Evolutionary conservation across 2,113 vertebrate species (phyloP).

Genomic region (Ia io): DNA sequence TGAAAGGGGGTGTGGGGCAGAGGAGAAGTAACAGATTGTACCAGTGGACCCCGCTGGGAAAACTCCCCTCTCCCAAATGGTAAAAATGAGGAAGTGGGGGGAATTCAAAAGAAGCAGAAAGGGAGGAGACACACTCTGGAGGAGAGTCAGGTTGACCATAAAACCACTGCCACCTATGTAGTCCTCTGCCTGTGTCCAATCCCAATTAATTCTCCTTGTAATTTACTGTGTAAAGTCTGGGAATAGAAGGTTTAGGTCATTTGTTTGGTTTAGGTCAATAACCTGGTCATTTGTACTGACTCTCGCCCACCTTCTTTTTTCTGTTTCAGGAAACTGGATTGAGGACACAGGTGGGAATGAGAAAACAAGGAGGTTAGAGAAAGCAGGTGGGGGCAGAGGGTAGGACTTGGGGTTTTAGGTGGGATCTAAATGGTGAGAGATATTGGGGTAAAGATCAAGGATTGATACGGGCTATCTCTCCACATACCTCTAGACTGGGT

Average conservation of each 20-base stretch:
- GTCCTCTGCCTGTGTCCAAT: not conserved
- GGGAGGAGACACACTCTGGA: not conserved
- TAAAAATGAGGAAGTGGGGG: constrained; percentile 33
- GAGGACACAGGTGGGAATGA: not conserved
- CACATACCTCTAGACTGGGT: not conserved
- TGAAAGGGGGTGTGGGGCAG: not conserved
- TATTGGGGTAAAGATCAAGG: not conserved
- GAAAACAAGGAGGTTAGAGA: not conserved
- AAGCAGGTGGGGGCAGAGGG: not conserved
- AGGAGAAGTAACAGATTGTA: not conserved
- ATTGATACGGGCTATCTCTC: not conserved
- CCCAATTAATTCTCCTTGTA: not conserved
- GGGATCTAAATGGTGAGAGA: not conserved
- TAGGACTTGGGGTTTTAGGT: not conserved
- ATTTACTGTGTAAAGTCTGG: not conserved
- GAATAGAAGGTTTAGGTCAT: not conserved
- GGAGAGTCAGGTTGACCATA: not conserved
- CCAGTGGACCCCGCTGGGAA: not conserved
- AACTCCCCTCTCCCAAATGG: not conserved
- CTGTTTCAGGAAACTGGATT: not conserved
- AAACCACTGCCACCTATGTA: not conserved
- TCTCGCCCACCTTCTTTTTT: not conserved
- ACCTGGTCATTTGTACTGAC: not conserved
- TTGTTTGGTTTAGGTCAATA: no score
- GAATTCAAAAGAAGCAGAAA: not conserved